These are phyloP conservation scores for Zosterops borbonicus DNA, from an alignment of 2,113 vertebrate genomes.

Conservation along the genomic window DNA sequence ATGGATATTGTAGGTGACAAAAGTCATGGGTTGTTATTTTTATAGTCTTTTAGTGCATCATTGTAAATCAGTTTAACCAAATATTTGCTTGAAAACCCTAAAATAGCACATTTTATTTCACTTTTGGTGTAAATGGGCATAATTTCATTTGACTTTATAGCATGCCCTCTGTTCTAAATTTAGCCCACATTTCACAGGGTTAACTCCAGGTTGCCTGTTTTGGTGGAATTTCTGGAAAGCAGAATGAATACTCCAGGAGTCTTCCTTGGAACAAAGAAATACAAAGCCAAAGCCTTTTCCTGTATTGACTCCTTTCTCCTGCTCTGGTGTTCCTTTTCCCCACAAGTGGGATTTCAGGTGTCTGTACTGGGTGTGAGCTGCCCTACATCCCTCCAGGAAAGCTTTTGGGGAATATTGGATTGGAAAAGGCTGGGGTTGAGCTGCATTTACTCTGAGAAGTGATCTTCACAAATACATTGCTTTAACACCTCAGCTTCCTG, in stretches of 20 bases:
- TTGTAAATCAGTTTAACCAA: background rate
- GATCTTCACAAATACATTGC: background rate
- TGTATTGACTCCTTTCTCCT: background rate
- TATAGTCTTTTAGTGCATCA: background rate
- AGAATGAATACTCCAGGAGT: background rate
- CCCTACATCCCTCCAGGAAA: background rate
- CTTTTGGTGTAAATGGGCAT: background rate
- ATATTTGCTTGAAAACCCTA: background rate
- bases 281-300: background rate
- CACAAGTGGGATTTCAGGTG: background rate
- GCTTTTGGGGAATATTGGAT: accelerated
- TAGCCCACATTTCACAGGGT: background rate
- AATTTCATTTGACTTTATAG: background rate
- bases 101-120: background rate
- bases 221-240: background rate
- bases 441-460: background rate
- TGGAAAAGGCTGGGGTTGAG: background rate
- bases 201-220: background rate
- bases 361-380: background rate
- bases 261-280: background rate
- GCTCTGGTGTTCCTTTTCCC: background rate
- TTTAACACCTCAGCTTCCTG: background rate
- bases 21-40: background rate
- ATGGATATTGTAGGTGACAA: background rate
- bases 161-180: background rate